Evolutionary conservation across 92 coral and sea anemone genomes (phyloP), one percentile per base, ranked within the genome.

Genomic region (Porites rus): DNA sequence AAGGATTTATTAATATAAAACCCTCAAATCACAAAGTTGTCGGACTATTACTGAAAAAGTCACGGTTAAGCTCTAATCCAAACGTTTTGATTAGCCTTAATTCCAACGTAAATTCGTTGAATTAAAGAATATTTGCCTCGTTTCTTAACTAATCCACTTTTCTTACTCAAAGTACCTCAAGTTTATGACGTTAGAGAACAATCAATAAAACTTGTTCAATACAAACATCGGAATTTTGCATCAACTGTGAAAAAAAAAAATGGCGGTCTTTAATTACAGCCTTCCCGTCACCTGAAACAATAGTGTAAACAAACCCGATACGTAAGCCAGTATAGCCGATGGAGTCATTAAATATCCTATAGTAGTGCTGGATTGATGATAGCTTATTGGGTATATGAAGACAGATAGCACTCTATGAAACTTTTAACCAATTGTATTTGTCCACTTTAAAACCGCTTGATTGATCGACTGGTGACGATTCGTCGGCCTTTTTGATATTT

Each of bases 191-290:
- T 62, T 11, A 46, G 60, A 78, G 19, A 46, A 46, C 74, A 43
- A 60, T 0, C 60, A 13, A 9, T 54, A 2, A 54, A 7, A 16
- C 7, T 20, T n/a, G 38, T 43, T 52, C 14, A 18, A 50, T 17
- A 46, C 73, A 63, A 63, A 78, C 61, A 46, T 78, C 58, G 65
- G 85, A 80, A 80, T 80, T 24, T 19, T 50, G 19, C 50, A 82
- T 71, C 46, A 71, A 38, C 69, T 71, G 59, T 24, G 51, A 82
- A 72, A 72, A 59, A 62, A 59, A 1, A 71, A 63, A 72, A 59
- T 82, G 56, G 72, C 70, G 60, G 50, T 71, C 79, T 61, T 56
- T 61, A 83, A 21, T 83, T 63, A 73, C 7, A 31, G 6, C 12
- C 61, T 50, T 53, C 60, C 73, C 73, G 18, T 64, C 51, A 31